phyloP scores from a whole-genome alignment of 2,888 invertebrate genomes.

The Helleia helle region DNA sequence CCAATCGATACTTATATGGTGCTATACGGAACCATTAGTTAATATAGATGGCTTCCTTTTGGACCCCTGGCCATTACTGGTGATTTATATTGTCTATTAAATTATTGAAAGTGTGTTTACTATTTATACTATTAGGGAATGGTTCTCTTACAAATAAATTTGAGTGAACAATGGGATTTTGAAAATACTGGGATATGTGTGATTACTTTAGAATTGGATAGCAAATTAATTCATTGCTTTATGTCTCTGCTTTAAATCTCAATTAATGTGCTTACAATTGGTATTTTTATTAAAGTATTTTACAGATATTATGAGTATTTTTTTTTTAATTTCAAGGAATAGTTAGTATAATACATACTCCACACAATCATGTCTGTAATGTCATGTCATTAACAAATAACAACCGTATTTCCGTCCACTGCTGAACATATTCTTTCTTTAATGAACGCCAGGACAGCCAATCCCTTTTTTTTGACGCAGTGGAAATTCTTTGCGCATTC shows the following conservation, averaged over 20 bases:
- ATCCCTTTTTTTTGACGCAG: too few species aligned
- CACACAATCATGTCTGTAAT: too few species aligned
- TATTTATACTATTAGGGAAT: neutral
- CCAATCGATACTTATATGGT: slow-evolving; percentile 14
- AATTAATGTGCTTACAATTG: too few species aligned
- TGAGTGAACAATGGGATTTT: neutral
- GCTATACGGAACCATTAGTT: slow-evolving; percentile 51
- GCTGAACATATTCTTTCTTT: too few species aligned
- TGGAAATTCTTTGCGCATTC: too few species aligned
- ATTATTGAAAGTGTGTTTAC: neutral
- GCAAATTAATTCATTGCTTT: neutral
- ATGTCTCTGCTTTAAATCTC: neutral
- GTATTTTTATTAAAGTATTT: too few species aligned
- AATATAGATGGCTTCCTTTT: slow-evolving; percentile 57
- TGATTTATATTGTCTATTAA: slow-evolving; percentile 8
- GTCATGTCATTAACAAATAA: too few species aligned
- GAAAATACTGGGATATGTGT: neutral
- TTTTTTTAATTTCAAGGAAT: too few species aligned
- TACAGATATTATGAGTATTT: too few species aligned
- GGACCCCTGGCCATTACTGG: slow-evolving; percentile 34
- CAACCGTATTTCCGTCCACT: too few species aligned
- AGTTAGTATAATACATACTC: too few species aligned
- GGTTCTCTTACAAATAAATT: slow-evolving; percentile 1
- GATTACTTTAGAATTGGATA: neutral
- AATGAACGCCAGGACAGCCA: too few species aligned